A percentile compares a stretch with the other conserved stretches of the same genome.
phyloP scores from a whole-genome alignment of 2,888 invertebrate species.

The Catocala sponsa region DNA sequence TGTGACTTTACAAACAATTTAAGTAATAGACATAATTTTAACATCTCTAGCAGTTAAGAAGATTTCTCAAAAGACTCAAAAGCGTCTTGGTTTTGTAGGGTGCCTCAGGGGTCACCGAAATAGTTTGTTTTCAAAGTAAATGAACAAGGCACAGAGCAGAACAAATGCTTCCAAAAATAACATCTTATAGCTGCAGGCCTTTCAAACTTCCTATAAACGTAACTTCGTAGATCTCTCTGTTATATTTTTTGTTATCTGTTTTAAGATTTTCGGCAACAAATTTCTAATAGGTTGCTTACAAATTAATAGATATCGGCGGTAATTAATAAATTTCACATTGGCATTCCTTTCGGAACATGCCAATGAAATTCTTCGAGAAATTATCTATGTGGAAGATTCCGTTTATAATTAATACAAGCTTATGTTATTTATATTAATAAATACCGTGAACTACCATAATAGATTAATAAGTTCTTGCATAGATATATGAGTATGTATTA shows the following conservation, averaged over 20 bases:
- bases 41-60: too few relatives aligned
- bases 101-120: conserved; percentile 10
- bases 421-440: too few relatives aligned
- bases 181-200: conserved; percentile 3
- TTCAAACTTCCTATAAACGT: conserved; percentile 9
- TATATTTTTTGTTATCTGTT: background rate
- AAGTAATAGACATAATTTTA: too few relatives aligned
- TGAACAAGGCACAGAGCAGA: conserved; percentile 7
- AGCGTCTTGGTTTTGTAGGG: conserved; percentile 11
- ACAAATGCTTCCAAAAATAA: conserved; percentile 19
- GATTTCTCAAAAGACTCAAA: conserved; percentile 13
- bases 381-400: background rate
- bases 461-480: too few relatives aligned
- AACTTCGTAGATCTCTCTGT: background rate
- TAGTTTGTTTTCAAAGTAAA: conserved; percentile 25
- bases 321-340: conserved; percentile 2
- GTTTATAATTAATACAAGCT: background rate
- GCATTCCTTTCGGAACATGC: background rate
- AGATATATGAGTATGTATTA: too few relatives aligned
- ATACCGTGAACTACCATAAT: too few relatives aligned
- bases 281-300: background rate
- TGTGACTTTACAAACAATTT: too few relatives aligned
- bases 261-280: background rate
- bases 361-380: background rate
- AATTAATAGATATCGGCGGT: background rate